A percentile compares a stretch with the other conserved stretches of the same genome.
Evolutionary conservation across 2,888 invertebrate species (phyloP).

Genomic region (Rhopalosiphum nymphaeae): DNA sequence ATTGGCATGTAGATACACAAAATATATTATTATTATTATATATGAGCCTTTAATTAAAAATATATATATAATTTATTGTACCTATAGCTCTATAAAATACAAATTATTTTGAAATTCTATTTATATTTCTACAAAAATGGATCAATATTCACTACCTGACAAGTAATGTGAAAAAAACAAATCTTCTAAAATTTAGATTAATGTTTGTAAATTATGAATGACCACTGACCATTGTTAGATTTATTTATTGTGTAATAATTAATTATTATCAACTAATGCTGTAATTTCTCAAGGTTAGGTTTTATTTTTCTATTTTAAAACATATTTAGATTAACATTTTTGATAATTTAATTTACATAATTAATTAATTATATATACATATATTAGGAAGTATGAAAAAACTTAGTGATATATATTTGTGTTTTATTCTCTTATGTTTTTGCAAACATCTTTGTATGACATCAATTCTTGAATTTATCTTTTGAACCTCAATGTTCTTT

Average conservation of each 20-base stretch:
- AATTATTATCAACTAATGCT: not conserved
- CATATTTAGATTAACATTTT: too few species aligned
- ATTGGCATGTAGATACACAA: constrained; percentile 54
- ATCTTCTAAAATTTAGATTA: not conserved
- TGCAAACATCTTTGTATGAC: too few species aligned
- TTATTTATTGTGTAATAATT: not conserved
- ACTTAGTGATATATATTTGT: too few species aligned
- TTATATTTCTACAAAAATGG: not conserved
- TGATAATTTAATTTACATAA: too few species aligned
- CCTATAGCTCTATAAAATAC: constrained; percentile 11
- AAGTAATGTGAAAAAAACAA: not conserved
- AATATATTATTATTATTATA: constrained; percentile 53
- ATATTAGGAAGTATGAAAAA: too few species aligned
- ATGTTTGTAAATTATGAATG: not conserved
- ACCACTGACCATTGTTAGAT: not conserved
- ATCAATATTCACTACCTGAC: not conserved
- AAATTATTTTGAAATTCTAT: not conserved
- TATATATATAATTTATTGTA: constrained; percentile 30
- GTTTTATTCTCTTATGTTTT: too few species aligned
- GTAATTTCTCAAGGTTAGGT: too few species aligned
- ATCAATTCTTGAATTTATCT: too few species aligned
- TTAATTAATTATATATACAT: too few species aligned
- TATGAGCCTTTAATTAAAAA: constrained; percentile 50
- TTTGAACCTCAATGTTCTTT: too few species aligned
- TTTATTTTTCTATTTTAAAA: too few species aligned